Conservation (phyloP, 2,113 vertebrate genomes). For the Myanophis thanlyinensis region DNA sequence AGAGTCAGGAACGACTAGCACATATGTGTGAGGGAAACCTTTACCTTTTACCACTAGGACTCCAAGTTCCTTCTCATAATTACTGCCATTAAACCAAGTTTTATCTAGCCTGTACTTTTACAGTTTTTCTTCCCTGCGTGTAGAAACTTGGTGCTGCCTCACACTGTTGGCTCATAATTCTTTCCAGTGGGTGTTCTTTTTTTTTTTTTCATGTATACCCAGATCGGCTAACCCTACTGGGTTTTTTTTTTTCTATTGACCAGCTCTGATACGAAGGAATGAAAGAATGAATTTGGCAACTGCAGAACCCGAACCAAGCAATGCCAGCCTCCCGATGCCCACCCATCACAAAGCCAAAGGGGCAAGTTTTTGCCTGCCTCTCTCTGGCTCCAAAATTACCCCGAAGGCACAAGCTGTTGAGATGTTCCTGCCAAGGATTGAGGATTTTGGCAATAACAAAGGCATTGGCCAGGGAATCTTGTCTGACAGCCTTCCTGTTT, state of each 20-base stretch:
- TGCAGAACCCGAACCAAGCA: neutral
- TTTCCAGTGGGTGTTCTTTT: neutral
- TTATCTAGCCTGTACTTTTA: no score
- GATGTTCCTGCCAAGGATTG: neutral
- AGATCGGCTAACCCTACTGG: neutral
- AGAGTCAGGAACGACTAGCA: no score
- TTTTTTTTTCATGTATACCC: no score
- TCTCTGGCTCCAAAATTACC: neutral
- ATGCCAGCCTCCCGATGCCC: neutral
- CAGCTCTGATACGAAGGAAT: neutral
- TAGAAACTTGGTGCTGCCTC: no score
- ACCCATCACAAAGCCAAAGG: neutral
- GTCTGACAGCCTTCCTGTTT: conserved; percentile 46
- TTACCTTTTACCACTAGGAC: no score
- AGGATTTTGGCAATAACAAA: neutral
- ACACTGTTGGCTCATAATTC: neutral
- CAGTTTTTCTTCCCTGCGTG: no score
- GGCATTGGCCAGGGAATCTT: neutral
- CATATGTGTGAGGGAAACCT: no score
- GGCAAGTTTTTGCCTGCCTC: neutral
- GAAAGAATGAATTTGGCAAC: neutral
- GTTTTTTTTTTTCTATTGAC: neutral
- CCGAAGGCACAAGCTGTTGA: neutral
- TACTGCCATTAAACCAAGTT: no score
- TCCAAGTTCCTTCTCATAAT: no score